phyloP scores from a whole-genome alignment of 2,797 vertebrate genomes.

The Acanthurus leucopareius region DNA sequence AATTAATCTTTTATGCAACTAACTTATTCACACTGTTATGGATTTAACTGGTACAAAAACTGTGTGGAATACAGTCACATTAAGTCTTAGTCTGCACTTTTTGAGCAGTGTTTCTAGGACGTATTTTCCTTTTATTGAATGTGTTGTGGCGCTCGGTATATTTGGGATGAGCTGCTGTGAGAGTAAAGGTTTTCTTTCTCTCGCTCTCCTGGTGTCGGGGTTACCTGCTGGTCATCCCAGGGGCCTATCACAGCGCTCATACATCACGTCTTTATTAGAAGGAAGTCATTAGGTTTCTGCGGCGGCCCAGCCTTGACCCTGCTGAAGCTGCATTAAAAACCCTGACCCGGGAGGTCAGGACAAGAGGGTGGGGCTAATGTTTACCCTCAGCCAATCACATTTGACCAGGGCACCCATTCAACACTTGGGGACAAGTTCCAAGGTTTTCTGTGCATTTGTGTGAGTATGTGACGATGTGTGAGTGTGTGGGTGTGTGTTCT shows the following conservation, averaged over 20 bases:
- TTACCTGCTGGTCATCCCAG: constrained; percentile 81
- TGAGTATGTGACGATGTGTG: constrained; percentile 19
- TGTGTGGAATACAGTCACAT: not conserved
- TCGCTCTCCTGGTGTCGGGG: constrained; percentile 53
- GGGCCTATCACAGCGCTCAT: constrained; percentile 78
- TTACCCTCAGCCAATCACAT: constrained; percentile 61
- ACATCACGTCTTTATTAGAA: constrained; percentile 87
- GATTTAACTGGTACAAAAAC: too few species aligned
- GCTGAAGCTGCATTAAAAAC: constrained; percentile 80
- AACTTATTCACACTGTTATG: too few species aligned
- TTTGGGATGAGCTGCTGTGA: too few species aligned
- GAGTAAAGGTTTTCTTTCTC: not conserved
- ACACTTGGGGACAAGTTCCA: constrained; percentile 27
- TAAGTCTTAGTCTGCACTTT: not conserved
- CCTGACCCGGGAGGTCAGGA: constrained; percentile 73
- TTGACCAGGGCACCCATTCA: constrained; percentile 24
- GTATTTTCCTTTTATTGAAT: not conserved
- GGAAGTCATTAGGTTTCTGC: constrained; percentile 85
- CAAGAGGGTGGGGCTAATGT: constrained; percentile 50
- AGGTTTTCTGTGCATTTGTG: constrained; percentile 36
- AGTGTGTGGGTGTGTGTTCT: constrained; percentile 1
- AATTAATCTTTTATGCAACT: too few species aligned
- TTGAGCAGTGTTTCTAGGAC: not conserved
- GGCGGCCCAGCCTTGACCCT: constrained; percentile 86
- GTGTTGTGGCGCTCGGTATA: too few species aligned